Evolutionary conservation across 2,113 vertebrate genomes (phyloP), one percentile per base, ranked within the genome.

Genomic region (Amphiprion ocellaris): DNA sequence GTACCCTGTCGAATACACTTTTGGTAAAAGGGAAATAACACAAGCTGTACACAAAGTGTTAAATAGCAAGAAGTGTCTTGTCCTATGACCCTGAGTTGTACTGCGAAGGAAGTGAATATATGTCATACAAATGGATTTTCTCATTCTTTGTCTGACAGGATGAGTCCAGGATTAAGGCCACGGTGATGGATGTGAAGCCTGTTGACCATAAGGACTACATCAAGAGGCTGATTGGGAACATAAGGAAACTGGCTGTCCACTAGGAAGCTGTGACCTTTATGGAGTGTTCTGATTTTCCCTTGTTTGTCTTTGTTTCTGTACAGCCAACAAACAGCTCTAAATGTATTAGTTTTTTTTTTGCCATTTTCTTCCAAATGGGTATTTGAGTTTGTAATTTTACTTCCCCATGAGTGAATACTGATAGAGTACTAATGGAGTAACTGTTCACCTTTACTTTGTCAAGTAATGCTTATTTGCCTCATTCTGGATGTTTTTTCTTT

Each of bases 141-240:
- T 69, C n/a, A 4, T 75, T 74, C 87, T 60, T 61, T 84, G 72
- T 82, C 7, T 65, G 28, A 37, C 74, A 99, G 98, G 98, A 99
- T 21, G 98, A 99, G 58, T 97, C 97, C 82, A 96, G 97, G 75
- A 96, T 99, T 93, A 99, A 99, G 87, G 97, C 97, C 5, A 97
- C 97, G 0, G 96, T 97, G 55, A 1, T 96, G 93, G 98, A 98
- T 0, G 95, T 96, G 92, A 98, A 97, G 85, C 96, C 97, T 0
- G 96, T 99, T 66, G 97, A 98, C 93, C 95, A 98, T 83, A 94
- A 90, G 86, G 98, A 99, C 10, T 98, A 99, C 82, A 91, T 95
- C 95, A 96, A 94, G 87, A 95, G 96, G 89, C 26, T 99, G 92
- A 96, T 99, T 60, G 77, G 87, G 69, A 97, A 89, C 94, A 99